Conservation (phyloP, 1,140 invertebrate species). For the Zaprionus davidi region DNA sequence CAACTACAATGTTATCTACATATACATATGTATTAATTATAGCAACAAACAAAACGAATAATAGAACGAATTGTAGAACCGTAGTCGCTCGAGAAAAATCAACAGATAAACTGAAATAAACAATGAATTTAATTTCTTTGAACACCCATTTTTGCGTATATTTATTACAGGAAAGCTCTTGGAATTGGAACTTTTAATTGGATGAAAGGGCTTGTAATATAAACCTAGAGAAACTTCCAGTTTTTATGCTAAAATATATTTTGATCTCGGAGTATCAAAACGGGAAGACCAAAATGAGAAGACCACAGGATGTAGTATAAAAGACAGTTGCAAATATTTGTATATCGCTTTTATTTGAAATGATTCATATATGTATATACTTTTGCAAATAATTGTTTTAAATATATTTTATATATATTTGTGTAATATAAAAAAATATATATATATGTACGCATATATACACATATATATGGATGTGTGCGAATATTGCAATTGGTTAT, state of each 20-base stretch:
- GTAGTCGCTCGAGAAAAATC: slow-evolving; percentile 1
- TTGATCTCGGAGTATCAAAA: too few species aligned
- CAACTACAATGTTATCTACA: not conserved
- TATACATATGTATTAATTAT: slow-evolving; percentile 6
- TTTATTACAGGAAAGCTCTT: not conserved
- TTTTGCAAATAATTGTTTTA: slow-evolving; percentile 71
- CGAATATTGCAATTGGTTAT: slow-evolving; percentile 30
- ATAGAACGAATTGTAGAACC: slow-evolving; percentile 1
- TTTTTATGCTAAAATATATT: too few species aligned
- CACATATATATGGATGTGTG: slow-evolving; percentile 30
- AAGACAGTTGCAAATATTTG: slow-evolving; percentile 49
- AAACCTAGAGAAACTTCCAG: too few species aligned
- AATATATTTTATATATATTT: slow-evolving; percentile 18
- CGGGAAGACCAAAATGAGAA: not conserved
- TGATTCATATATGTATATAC: slow-evolving; percentile 71
- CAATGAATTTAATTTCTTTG: slow-evolving; percentile 11
- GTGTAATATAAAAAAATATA: slow-evolving; percentile 6
- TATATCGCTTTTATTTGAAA: slow-evolving; percentile 80
- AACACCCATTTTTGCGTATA: not conserved
- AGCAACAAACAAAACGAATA: not conserved
- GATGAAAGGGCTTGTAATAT: not conserved
- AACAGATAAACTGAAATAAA: slow-evolving; percentile 7
- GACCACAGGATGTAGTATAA: not conserved
- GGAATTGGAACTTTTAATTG: not conserved
- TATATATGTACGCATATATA: slow-evolving; percentile 15